Base-by-base conservation (phyloP, 2,797 vertebrate species). In the Rallus crepitans region DNA sequence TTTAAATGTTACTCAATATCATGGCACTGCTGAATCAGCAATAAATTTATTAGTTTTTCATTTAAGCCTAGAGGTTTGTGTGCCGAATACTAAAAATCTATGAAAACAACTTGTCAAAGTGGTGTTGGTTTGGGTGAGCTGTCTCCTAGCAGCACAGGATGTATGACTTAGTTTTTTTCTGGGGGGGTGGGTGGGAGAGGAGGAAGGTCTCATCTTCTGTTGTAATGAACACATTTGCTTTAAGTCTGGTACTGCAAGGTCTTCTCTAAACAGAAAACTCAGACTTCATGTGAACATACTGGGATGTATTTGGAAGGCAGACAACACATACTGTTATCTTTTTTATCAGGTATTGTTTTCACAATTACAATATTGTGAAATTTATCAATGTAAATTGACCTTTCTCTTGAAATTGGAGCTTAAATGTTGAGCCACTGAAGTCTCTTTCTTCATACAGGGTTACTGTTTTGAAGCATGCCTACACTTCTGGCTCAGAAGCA, bases 1-100 rank as follows among this genome's bases (percentile, higher is more conserved):
- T 92, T 86, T 75, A 70, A 90, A 55, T 89, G 35, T 70, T 82
- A 48, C 57, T 93, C 40, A n/a, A 48, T 16, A 17, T 7, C 31
- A 11, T 91, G 53, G 18, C 31, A 45, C 55, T 63, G 60, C 15
- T 82, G 52, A 89, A 87, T 63, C 59, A 70, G 23, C 42, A 79
- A 61, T 47, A 5, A 57, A 47, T 87, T 37, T 70, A 48, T 37
- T 88, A 37, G 1, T 72, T 79, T 91, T 86, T 83, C 37, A n/a
- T 69, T 17, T 70, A 88, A 85, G 19, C 53, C 25, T 50, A 37
- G 31, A 66, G 12, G 12, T 70, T 70, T 82, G 6, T 82, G 42
- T 92, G 47, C n/a, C 4, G 5, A 87, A 79, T 70, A 30, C 48
- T 59, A 71, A 56, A 81, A 81, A 35, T 55, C 30, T 65, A 10